phyloP scores from a whole-genome alignment of 2,113 vertebrate species.

The Chrysochloris asiatica region DNA sequence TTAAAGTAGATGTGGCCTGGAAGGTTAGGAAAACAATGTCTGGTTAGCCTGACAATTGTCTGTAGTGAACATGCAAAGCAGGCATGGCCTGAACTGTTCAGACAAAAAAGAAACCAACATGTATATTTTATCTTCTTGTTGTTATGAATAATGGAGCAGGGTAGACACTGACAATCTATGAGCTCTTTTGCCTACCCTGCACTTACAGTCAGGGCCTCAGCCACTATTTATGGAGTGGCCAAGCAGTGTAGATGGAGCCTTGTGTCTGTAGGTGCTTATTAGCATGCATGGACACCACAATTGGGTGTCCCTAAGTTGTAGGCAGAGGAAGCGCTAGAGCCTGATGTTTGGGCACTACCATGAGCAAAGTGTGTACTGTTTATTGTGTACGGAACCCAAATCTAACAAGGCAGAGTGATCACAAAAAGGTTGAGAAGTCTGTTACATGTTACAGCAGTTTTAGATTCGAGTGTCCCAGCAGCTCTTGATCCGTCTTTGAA shows the following conservation, averaged over 20 bases:
- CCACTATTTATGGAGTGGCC: no score
- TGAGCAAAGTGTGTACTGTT: background rate
- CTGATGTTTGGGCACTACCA: background rate
- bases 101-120: background rate
- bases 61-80: background rate
- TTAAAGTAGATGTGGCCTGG: background rate
- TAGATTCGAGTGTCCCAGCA: no score
- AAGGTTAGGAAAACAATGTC: constrained; percentile 25
- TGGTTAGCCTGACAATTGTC: background rate
- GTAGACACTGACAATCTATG: background rate
- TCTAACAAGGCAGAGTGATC: background rate
- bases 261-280: background rate
- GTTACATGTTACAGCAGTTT: no score
- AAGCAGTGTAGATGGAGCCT: background rate
- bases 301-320: background rate
- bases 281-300: background rate
- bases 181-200: background rate
- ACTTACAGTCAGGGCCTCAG: background rate
- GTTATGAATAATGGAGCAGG: background rate
- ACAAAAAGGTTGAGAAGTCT: background rate
- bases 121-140: background rate
- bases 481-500: no score
- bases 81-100: background rate
- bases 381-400: background rate
- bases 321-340: background rate